These are phyloP conservation scores for Carassius gibelio DNA, from an alignment of 2,113 vertebrate species.

Conservation along the genomic window DNA sequence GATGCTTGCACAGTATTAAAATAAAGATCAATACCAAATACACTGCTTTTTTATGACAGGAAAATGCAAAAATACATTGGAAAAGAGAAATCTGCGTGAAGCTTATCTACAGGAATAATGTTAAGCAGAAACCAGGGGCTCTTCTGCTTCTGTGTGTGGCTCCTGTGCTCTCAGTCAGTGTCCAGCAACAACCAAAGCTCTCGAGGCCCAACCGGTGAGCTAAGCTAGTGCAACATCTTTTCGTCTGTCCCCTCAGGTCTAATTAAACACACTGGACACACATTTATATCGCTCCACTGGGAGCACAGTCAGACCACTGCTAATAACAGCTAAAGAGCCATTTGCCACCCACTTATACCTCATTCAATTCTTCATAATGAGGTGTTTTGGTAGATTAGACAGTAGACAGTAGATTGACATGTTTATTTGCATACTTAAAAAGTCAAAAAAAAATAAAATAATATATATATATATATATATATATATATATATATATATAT, in stretches of 20 bases:
- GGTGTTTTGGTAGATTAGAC: too few relatives aligned
- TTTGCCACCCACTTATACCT: conserved; percentile 40
- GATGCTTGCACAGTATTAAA: neutral
- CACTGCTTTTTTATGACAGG: neutral
- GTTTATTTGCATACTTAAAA: neutral
- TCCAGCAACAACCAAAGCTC: conserved; percentile 77
- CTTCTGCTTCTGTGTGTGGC: conserved; percentile 64
- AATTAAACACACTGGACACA: conserved; percentile 73
- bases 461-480: too few relatives aligned
- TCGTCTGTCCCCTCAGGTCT: conserved; percentile 60
- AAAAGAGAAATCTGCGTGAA: neutral
- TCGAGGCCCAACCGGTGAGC: conserved; percentile 68
- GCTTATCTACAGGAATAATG: neutral
- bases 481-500: too few relatives aligned
- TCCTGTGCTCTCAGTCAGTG: conserved; percentile 68
- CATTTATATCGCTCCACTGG: neutral
- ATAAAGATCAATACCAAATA: neutral
- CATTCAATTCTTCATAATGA: neutral
- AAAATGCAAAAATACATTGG: neutral
- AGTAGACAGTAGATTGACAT: neutral
- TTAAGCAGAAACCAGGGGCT: conserved; percentile 50
- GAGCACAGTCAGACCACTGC: conserved; percentile 41
- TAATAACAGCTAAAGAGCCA: conserved; percentile 47
- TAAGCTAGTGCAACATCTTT: conserved; percentile 41
- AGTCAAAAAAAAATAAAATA: too few relatives aligned